Evolutionary conservation across 2,888 invertebrate species (phyloP).

Genomic region (Synanthedon myopaeformis): DNA sequence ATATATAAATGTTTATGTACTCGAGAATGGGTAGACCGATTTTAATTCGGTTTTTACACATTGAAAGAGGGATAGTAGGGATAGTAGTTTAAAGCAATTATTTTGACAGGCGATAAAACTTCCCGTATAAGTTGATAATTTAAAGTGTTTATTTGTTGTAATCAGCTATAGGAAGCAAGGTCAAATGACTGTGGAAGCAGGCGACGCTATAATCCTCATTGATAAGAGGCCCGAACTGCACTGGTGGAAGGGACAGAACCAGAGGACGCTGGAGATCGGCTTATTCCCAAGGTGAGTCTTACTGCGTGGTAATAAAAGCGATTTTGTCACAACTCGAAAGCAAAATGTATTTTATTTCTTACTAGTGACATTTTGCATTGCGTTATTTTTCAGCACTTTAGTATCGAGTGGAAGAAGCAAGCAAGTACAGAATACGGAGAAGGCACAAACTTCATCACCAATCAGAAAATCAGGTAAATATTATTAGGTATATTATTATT

Average conservation of each 20-base stretch:
- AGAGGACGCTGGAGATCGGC: conserved; percentile 88
- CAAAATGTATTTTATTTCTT: too few species aligned
- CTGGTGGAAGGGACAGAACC: conserved; percentile 97
- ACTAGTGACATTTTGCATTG: not conserved
- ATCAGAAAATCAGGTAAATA: not conserved
- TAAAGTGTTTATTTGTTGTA: not conserved
- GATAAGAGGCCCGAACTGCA: conserved; percentile 90
- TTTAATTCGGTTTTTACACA: too few species aligned
- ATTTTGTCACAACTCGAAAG: too few species aligned
- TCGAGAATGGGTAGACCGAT: too few species aligned
- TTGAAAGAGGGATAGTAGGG: too few species aligned
- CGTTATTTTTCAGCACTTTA: conserved; percentile 30
- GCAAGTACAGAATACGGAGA: conserved; percentile 25
- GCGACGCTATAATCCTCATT: conserved; percentile 88
- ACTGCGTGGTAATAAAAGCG: not conserved
- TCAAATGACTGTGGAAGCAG: conserved; percentile 81
- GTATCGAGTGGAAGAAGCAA: conserved; percentile 31
- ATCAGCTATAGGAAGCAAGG: conserved; percentile 66
- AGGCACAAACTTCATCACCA: conserved; percentile 39
- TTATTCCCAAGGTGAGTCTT: conserved; percentile 80
- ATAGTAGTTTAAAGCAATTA: too few species aligned
- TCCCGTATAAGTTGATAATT: not conserved
- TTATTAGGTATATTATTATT: too few species aligned
- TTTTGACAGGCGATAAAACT: too few species aligned
- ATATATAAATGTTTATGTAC: too few species aligned